These are phyloP conservation scores for Akabosia matsudoensis DNA, from an alignment of 1,140 invertebrate species.

Conservation along the genomic window DNA sequence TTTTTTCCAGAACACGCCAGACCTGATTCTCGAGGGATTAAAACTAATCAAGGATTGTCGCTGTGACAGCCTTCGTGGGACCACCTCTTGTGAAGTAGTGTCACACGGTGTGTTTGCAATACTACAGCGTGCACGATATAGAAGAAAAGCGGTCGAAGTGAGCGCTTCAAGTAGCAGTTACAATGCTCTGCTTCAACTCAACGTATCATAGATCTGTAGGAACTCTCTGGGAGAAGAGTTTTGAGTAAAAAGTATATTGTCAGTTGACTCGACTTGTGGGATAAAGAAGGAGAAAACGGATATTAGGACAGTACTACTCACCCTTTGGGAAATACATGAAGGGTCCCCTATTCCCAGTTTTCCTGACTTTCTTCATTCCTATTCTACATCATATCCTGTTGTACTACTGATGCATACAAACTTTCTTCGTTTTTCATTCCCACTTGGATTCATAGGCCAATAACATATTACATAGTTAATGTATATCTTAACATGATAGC, in stretches of 20 bases:
- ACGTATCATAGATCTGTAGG: background rate
- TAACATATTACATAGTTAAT: background rate
- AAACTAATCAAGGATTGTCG: constrained; percentile 48
- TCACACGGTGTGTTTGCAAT: constrained; percentile 36
- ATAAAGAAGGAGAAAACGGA: constrained; percentile 2
- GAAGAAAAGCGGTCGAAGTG: too few species aligned
- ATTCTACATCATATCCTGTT: constrained; percentile 26
- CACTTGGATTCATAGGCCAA: background rate
- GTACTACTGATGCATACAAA: constrained; percentile 34
- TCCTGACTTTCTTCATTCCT: constrained; percentile 23
- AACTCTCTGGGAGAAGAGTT: background rate
- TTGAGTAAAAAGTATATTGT: background rate
- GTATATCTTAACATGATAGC: background rate
- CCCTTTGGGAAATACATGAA: constrained; percentile 45
- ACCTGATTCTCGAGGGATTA: constrained; percentile 40
- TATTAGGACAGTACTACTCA: constrained; percentile 41
- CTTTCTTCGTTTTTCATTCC: constrained; percentile 27
- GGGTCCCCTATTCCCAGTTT: constrained; percentile 34
- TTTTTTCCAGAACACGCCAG: constrained; percentile 46
- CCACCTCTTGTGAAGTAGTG: constrained; percentile 46
- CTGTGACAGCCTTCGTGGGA: constrained; percentile 47
- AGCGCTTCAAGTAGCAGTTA: background rate
- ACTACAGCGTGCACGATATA: too few species aligned
- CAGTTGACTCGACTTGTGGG: background rate
- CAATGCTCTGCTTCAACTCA: background rate